Conservation (phyloP, 2,888 invertebrate genomes). For the Zaprionus lineosus region DNA sequence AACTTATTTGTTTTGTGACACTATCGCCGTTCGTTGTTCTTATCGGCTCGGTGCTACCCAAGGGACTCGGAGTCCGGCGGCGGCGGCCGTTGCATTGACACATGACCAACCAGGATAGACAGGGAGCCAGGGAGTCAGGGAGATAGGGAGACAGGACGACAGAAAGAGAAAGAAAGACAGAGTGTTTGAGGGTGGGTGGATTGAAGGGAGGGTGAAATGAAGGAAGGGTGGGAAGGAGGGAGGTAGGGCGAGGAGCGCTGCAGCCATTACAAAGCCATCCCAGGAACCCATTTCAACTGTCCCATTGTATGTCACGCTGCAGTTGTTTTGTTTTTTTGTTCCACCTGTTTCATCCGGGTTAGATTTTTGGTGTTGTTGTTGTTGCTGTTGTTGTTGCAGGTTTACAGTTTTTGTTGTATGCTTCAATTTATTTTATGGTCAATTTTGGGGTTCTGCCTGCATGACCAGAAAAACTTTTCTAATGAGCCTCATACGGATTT, state of each 20-base stretch:
- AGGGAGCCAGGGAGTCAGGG: too few species aligned
- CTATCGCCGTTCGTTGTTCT: constrained; percentile 58
- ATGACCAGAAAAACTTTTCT: constrained; percentile 58
- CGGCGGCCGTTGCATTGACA: constrained; percentile 46
- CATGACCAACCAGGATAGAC: too few species aligned
- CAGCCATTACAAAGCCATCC: constrained; percentile 26
- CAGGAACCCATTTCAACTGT: constrained; percentile 56
- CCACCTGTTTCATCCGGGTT: constrained; percentile 32
- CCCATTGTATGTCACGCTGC: constrained; percentile 65
- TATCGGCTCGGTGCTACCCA: constrained; percentile 47
- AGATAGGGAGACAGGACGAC: too few species aligned
- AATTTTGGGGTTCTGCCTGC: constrained; percentile 36
- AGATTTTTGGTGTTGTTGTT: constrained; percentile 13
- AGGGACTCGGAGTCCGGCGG: constrained; percentile 21
- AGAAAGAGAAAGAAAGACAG: too few species aligned
- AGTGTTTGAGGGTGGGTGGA: too few species aligned
- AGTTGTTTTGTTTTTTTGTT: constrained; percentile 43
- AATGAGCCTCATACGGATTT: constrained; percentile 62
- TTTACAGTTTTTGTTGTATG: constrained; percentile 37
- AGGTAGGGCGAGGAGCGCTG: too few species aligned
- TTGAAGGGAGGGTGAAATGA: too few species aligned
- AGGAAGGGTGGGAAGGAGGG: too few species aligned
- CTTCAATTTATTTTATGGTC: constrained; percentile 69
- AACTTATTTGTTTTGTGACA: constrained; percentile 75
- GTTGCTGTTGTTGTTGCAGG: too few species aligned